Evolutionary conservation across 2,888 invertebrate genomes (phyloP).

Genomic region (Synanthedon formicaeformis): DNA sequence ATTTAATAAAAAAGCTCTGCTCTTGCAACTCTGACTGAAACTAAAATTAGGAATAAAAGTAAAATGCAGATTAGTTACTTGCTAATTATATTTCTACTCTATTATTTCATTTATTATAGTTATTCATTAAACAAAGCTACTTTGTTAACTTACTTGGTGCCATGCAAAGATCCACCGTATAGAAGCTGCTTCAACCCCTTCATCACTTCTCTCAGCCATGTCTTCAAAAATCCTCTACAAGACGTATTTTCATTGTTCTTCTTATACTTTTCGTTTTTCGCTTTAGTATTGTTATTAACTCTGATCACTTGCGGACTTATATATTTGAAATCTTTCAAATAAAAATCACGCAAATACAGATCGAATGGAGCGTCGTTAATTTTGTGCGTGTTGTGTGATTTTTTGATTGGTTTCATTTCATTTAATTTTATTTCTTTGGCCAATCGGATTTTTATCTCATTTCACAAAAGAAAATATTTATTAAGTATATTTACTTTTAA

Average conservation of each 20-base stretch:
- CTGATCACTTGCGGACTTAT: constrained; percentile 33
- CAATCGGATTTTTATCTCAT: too few species aligned
- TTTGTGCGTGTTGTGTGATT: not conserved
- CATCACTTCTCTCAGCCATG: constrained; percentile 42
- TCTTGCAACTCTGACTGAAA: too few species aligned
- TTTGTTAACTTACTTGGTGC: constrained; percentile 49
- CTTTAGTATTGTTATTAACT: constrained; percentile 8
- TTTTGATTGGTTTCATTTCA: not conserved
- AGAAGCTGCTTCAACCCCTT: constrained; percentile 53
- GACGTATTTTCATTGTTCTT: constrained; percentile 8
- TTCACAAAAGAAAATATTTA: too few species aligned
- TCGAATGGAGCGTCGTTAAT: not conserved
- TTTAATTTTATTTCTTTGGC: not conserved
- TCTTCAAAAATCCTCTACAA: constrained; percentile 22
- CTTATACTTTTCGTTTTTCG: constrained; percentile 11
- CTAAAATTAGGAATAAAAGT: too few species aligned
- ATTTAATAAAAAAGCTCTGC: too few species aligned
- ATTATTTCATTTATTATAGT: too few species aligned
- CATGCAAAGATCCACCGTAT: constrained; percentile 56
- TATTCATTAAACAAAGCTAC: too few species aligned
- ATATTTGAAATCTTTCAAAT: constrained; percentile 50
- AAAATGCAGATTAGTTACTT: too few species aligned
- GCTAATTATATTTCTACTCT: too few species aligned
- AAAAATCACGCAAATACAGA: constrained; percentile 40
- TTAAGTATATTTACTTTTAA: too few species aligned